Evolutionary conservation across 1,140 invertebrate genomes (phyloP).

Genomic region (Drosophila nikananu): DNA sequence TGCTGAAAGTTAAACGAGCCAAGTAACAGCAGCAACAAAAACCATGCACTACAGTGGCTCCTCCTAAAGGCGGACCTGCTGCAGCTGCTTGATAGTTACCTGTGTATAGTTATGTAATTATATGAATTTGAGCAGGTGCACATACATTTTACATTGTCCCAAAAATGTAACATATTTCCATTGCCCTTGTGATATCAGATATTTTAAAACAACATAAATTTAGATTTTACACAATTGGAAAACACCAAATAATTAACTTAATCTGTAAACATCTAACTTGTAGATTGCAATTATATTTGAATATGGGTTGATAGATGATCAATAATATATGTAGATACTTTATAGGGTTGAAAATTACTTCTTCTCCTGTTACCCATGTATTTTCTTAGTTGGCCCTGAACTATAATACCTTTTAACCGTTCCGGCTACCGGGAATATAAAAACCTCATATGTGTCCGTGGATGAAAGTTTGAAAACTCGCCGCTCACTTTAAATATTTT

Average conservation of each 20-base stretch:
- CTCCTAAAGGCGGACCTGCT: not conserved
- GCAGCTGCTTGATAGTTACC: not conserved
- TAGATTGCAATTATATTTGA: no score
- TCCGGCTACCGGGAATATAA: not conserved
- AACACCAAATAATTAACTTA: not conserved
- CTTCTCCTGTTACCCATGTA: no score
- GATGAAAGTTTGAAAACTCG: conserved; percentile 36
- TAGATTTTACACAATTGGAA: not conserved
- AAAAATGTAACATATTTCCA: not conserved
- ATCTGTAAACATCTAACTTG: no score
- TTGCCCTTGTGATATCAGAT: not conserved
- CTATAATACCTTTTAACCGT: not conserved
- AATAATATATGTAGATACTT: no score
- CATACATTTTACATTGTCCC: not conserved
- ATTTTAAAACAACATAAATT: not conserved
- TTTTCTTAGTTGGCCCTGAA: not conserved
- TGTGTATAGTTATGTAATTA: not conserved
- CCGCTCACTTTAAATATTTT: conserved; percentile 73
- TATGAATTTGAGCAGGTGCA: no score
- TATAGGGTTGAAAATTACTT: no score
- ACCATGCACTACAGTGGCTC: conserved; percentile 19
- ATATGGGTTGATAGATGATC: no score
- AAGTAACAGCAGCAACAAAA: conserved; percentile 40
- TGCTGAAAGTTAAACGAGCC: conserved; percentile 63
- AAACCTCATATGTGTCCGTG: conserved; percentile 10